Evolutionary conservation across 2,888 invertebrate species (phyloP).

Genomic region (Limnephilus lunatus): DNA sequence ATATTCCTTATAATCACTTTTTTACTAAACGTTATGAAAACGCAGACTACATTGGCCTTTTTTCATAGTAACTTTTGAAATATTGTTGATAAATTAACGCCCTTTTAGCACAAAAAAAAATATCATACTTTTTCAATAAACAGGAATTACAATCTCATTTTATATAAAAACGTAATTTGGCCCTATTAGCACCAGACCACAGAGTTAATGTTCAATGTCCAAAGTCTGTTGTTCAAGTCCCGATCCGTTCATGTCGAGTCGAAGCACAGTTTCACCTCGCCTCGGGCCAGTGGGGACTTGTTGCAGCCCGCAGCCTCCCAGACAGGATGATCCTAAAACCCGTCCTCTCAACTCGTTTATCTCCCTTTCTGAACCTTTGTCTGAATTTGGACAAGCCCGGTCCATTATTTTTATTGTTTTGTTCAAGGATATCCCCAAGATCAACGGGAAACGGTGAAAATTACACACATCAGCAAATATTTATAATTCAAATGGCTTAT

Average conservation of each 20-base stretch:
- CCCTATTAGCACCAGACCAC: too few species aligned
- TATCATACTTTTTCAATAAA: too few species aligned
- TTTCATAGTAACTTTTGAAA: too few species aligned
- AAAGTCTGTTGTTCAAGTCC: background rate
- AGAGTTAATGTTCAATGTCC: too few species aligned
- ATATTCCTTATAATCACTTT: too few species aligned
- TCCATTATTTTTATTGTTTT: conserved; percentile 7
- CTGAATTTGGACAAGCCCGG: conserved; percentile 19
- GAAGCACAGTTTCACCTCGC: background rate
- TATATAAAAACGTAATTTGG: too few species aligned
- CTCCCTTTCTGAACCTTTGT: conserved; percentile 34
- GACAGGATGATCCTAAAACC: conserved; percentile 29
- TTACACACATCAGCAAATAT: background rate
- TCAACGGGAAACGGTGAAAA: conserved; percentile 2
- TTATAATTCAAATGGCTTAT: background rate
- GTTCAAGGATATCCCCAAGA: background rate
- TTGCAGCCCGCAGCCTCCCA: conserved; percentile 2
- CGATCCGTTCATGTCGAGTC: background rate
- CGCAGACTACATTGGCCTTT: too few species aligned
- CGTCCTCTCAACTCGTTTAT: conserved; percentile 18
- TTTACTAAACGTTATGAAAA: too few species aligned
- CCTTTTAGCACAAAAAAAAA: too few species aligned
- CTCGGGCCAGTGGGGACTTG: background rate
- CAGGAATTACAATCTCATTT: too few species aligned
- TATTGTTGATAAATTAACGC: too few species aligned